Evolutionary conservation across 2,797 vertebrate species (phyloP), one percentile per base, ranked within the genome.

Genomic region (Coregonus ussuriensis): DNA sequence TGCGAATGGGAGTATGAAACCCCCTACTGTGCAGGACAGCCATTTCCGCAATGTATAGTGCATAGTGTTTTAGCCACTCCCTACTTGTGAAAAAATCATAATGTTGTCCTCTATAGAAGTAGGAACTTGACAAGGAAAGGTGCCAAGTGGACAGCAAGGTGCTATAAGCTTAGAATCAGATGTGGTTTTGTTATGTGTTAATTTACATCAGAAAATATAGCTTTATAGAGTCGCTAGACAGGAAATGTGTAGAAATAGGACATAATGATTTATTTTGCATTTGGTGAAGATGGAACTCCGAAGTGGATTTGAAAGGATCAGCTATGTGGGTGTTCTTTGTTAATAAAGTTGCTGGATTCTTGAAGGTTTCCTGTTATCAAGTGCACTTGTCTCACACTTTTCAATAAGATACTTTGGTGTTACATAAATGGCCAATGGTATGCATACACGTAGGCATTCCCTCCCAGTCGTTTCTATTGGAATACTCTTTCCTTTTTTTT

Each of bases 271-370:
- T 13, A 63, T 25, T 25, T 63, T 59, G 56, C 25, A 18, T 41
- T n/a, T 35, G 31, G 29, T 35, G 31, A 15, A 33, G 29, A 67
- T 33, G 25, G 14, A 31, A 66, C 25, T 31, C 13, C 1, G 63
- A 18, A 6, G 54, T 59, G 68, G 6, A 13, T 63, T 63, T 16
- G 35, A 62, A 7, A 37, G 35, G 56, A 47, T 3, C 37, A 21
- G 54, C 33, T 37, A 6, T 63, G 72, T 74, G 13, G 41, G n/a
- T 63, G 72, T 62, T 78, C 7, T 74, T 78, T 85, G 80, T 87
- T 83, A 91, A 88, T 91, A 91, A 91, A 91, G 74, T 83, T 54
- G 83, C 33, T 81, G 47, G 29, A 74, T 84, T 66, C n/a, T 25
- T 68, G 6, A n/a, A 62, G 29, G 16, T 59, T 67, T 18, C 16